Base-by-base conservation (phyloP, 2,888 invertebrate species). In the Aleiodes leptofemur region DNA sequence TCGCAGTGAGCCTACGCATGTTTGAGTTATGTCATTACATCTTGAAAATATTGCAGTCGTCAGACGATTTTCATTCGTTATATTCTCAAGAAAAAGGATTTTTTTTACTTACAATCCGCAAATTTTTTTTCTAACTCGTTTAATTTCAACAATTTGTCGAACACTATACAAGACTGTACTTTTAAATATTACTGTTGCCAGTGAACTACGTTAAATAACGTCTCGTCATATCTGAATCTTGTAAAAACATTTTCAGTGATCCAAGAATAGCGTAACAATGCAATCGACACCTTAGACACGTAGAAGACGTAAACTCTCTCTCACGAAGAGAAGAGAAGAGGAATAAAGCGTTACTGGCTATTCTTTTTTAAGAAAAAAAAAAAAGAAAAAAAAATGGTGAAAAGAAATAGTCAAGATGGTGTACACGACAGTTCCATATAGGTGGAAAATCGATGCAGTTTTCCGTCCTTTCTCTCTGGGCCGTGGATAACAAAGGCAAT, bases 401-500 rank as follows among this genome's bases (percentile, higher is more conserved):
- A 43, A 43, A 43, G 43, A 43, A 43, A 43, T 59, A 64, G 64
- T 64, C 64, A 43, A 64, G 64, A 43, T 43, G 56, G 48, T 43
- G 48, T 64, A 64, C 38, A 51, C 57, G 69, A 43, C 16, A 14
- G 38, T n/a, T 8, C 16, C 48, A 16, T 64, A 59, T 53, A 38
- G 59, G 59, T 38, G 43, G 71, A 61, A 73, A 78, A 77, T 74
- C 71, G 73, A 77, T 76, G 64, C 31, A 74, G 64, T 77, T 77
- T 76, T 76, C 74, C 51, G 69, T 66, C 50, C 50, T 29, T 57
- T 68, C 78, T 72, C 50, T 38, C 61, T 61, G 77, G 76, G 73
- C 76, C 73, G 78, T 29, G 31, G 50, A 51, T 82, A 85, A 85
- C 85, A 84, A 85, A 85, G 82, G 82, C 83, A 85, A 85, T 85